These are phyloP conservation scores for Taeniopygia guttata DNA, from an alignment of 2,797 vertebrate genomes.

Conservation along the genomic window DNA sequence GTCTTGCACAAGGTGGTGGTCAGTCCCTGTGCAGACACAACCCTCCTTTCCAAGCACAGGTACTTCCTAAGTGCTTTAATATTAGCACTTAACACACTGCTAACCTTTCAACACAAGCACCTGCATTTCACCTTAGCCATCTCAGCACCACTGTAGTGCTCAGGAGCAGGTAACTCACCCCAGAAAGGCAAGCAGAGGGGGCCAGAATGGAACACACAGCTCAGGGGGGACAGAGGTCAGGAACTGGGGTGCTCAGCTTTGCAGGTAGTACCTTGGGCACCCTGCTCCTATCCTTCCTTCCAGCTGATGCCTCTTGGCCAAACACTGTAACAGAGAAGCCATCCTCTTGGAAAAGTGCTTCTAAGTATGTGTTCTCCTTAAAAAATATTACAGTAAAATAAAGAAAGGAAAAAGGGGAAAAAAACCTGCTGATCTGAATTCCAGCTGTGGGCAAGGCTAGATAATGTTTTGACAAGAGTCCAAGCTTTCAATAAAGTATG, in stretches of 20 bases:
- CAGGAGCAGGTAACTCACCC: background rate
- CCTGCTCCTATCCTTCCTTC: background rate
- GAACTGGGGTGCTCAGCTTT: accelerated
- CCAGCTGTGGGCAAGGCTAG: conserved; percentile 38
- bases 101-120: background rate
- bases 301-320: background rate
- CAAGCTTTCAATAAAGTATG: conserved; percentile 24
- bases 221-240: background rate
- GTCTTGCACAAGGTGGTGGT: background rate
- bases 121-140: background rate
- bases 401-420: background rate
- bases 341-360: background rate
- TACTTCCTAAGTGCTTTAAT: background rate
- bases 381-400: background rate
- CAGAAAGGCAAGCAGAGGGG: background rate
- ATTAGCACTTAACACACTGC: background rate
- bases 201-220: background rate
- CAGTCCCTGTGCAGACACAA: background rate
- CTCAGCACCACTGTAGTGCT: background rate
- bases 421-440: conserved; percentile 20
- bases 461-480: conserved; percentile 31
- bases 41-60: background rate
- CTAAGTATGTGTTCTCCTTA: background rate
- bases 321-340: accelerated
- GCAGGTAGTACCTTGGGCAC: background rate